Conservation (phyloP, 2,797 vertebrate species). For the Clarias platycephalus region DNA sequence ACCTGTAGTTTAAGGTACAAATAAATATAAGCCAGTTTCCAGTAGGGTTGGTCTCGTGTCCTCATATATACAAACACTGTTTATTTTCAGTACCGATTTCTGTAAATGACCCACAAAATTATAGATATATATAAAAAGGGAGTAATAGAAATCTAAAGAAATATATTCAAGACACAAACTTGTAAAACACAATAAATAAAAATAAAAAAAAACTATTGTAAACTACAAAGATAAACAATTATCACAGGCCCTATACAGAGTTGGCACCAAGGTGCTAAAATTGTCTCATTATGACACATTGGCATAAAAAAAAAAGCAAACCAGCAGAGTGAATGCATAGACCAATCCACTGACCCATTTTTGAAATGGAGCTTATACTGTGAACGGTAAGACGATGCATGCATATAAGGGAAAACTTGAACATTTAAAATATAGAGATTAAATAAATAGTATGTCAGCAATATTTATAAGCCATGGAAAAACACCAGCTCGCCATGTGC, state of each 20-base stretch:
- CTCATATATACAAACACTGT: conserved; percentile 18
- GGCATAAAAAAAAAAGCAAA: background rate
- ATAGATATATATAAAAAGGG: too few species aligned
- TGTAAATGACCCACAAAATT: background rate
- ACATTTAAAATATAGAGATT: background rate
- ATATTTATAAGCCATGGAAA: background rate
- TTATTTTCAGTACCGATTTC: conserved; percentile 6
- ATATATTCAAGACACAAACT: background rate
- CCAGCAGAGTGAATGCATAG: background rate
- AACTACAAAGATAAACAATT: background rate
- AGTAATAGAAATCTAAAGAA: background rate
- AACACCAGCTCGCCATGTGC: background rate
- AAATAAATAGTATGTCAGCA: background rate
- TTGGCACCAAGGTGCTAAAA: conserved; percentile 8
- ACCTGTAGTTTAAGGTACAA: conserved; percentile 3
- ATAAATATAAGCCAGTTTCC: conserved; percentile 12
- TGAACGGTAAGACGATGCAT: background rate
- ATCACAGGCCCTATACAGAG: background rate
- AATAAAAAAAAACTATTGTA: background rate
- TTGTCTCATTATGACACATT: background rate
- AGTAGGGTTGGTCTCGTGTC: background rate
- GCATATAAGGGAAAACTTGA: background rate
- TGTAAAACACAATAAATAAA: conserved; percentile 5
- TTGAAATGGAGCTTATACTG: background rate
- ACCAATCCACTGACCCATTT: background rate